These are phyloP conservation scores for Agonopterix subpropinquella DNA, from an alignment of 2,888 invertebrate genomes.

Conservation along the genomic window DNA sequence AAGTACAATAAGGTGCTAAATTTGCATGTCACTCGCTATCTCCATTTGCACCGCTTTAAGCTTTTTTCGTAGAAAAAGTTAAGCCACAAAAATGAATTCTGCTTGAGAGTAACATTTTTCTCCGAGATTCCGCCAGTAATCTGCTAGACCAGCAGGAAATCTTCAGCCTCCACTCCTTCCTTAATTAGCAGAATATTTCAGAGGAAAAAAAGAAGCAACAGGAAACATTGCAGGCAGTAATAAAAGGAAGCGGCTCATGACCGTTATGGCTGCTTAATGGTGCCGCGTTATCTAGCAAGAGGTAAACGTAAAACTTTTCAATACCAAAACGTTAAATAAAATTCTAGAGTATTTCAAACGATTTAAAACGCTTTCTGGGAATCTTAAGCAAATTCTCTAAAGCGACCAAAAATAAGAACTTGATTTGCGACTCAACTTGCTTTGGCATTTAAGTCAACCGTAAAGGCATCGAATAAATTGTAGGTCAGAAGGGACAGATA, in stretches of 20 bases:
- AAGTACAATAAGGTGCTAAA: too few species aligned
- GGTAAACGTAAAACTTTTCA: conserved; percentile 34
- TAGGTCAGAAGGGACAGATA: conserved; percentile 74
- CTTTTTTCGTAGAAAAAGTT: conserved; percentile 26
- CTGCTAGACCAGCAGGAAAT: conserved; percentile 66
- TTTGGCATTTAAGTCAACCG: conserved; percentile 72
- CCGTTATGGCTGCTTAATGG: conserved; percentile 51
- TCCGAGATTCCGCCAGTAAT: conserved; percentile 56
- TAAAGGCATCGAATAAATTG: conserved; percentile 72
- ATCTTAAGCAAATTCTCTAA: conserved; percentile 16
- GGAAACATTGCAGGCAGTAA: conserved; percentile 54
- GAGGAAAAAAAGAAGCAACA: conserved; percentile 56
- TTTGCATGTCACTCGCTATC: conserved; percentile 2
- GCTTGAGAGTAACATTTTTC: conserved; percentile 49
- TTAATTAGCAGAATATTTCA: conserved; percentile 71
- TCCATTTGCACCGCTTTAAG: not conserved
- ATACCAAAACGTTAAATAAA: not conserved
- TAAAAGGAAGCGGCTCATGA: conserved; percentile 55
- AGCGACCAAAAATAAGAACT: conserved; percentile 45
- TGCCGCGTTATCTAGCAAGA: conserved; percentile 42
- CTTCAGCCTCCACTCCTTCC: conserved; percentile 65
- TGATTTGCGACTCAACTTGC: conserved; percentile 65
- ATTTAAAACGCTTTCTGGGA: too few species aligned
- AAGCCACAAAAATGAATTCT: conserved; percentile 48
- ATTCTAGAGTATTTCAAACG: not conserved